A percentile compares a stretch with the other conserved stretches of the same genome.
Conservation (phyloP, 2,797 vertebrate species). For the Agapornis canus region DNA sequence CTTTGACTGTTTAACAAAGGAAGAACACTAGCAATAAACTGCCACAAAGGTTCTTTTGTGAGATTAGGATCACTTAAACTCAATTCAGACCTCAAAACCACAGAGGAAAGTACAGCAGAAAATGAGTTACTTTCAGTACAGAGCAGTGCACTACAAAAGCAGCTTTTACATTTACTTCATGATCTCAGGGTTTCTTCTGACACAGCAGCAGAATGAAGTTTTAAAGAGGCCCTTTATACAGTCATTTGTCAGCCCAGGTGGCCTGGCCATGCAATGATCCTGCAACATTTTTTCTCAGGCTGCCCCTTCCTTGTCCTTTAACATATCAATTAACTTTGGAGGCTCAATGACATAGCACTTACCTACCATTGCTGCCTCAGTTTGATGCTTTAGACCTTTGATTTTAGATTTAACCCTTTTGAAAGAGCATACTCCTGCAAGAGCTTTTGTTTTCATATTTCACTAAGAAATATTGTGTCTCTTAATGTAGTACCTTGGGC, state of each 20-base stretch:
- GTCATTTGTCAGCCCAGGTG: slow-evolving; percentile 36
- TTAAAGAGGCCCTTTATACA: slow-evolving; percentile 38
- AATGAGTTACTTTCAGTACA: slow-evolving; percentile 29
- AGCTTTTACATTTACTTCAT: slow-evolving; percentile 51
- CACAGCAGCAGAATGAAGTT: slow-evolving; percentile 29
- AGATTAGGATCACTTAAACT: slow-evolving; percentile 58
- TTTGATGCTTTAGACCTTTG: slow-evolving; percentile 1
- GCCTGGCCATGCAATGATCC: slow-evolving; percentile 7
- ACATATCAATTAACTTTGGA: slow-evolving; percentile 21
- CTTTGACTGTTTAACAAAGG: slow-evolving; percentile 14
- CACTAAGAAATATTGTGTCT: background rate
- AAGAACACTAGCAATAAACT: slow-evolving; percentile 15
- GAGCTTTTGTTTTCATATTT: slow-evolving; percentile 33
- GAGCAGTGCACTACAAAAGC: slow-evolving; percentile 47
- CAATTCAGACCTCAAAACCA: background rate
- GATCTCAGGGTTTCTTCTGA: slow-evolving; percentile 58
- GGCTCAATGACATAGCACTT: slow-evolving; percentile 5
- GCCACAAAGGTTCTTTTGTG: slow-evolving; percentile 35
- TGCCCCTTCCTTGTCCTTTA: slow-evolving; percentile 45
- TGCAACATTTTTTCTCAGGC: slow-evolving; percentile 16
- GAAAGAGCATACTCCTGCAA: background rate
- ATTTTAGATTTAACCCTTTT: slow-evolving; percentile 30
- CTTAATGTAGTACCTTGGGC: background rate
- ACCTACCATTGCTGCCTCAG: background rate
- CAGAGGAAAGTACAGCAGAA: slow-evolving; percentile 35